Evolutionary conservation across 2,888 invertebrate species (phyloP), one percentile per base, ranked within the genome.

Genomic region (Cataglyphis albicans): DNA sequence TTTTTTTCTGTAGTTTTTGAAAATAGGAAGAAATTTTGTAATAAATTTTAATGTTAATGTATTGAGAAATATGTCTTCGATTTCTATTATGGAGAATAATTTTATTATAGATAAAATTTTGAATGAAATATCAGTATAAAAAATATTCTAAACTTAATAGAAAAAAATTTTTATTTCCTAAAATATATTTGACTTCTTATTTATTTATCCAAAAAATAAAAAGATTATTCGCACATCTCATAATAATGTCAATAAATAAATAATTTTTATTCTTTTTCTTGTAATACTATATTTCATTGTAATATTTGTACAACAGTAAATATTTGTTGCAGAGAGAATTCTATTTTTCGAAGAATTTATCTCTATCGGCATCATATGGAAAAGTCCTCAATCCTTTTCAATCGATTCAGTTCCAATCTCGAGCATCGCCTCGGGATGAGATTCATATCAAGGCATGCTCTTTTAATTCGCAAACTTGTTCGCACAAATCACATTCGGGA

Each of bases 191-290:
- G 4, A 59, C 18, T 21, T 63, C 32, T 12, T 59, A 38, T 25
- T 12, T 59, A 38, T 25, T 25, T 61, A 7, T 29, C 10, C 0
- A 29, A 74, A 7, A 38, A 12, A 61, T 9, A 21, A 44, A 63
- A n/a, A 74, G 29, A 59, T 59, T 38, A 61, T 41, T 32, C 9
- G 15, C 15, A 52, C 7, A 52, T 59, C 12, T 41, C 5, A 4
- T 25, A 48, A 0, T n/a, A 61, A 73, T 15, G 3, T 41, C 21
- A 55, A 15, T 55, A 63, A 74, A 64, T 63, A 32, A 76, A 18
- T 76, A 9, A 29, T 12, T 52, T 72, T 35, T 52, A 52, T 41
- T 35, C 5, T 55, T 52, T 70, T n/a, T 52, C 32, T 38, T 38
- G 35, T 35, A 35, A 35, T 35, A 35, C 35, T 35, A 35, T 35